These are phyloP conservation scores for Acrocephalus arundinaceus DNA, from an alignment of 2,113 vertebrate species.

Conservation along the genomic window DNA sequence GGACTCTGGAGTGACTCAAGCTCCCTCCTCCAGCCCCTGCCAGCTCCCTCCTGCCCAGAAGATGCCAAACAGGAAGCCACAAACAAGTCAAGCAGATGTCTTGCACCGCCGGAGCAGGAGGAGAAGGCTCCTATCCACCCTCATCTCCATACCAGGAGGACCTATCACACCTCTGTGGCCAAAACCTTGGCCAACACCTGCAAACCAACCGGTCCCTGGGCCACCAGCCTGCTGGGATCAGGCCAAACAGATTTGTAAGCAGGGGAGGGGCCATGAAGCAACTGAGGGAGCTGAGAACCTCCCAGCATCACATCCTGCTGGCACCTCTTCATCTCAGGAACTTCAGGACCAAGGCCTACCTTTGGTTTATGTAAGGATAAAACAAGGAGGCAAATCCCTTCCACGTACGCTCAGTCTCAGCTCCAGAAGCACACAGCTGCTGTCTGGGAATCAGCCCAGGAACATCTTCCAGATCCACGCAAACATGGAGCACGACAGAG, in stretches of 20 bases:
- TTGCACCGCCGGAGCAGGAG: neutral
- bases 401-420: fast-evolving
- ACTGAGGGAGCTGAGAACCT: neutral
- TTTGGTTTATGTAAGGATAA: neutral
- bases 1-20: constrained; percentile 31
- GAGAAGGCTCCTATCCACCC: constrained; percentile 7
- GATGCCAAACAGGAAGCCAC: constrained; percentile 57
- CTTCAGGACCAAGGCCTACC: neutral
- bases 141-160: constrained; percentile 23
- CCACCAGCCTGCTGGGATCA: neutral
- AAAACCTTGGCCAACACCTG: neutral
- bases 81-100: constrained; percentile 48
- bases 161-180: neutral
- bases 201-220: neutral
- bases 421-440: neutral
- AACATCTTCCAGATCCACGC: neutral
- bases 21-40: constrained; percentile 40
- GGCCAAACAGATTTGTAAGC: neutral
- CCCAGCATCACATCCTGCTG: neutral
- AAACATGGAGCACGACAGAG: neutral
- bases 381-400: neutral
- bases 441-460: neutral
- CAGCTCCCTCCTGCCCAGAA: constrained; percentile 52
- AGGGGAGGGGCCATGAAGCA: neutral
- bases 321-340: neutral